Conservation (phyloP, 2,797 vertebrate species). For the Malurus leucopterus region DNA sequence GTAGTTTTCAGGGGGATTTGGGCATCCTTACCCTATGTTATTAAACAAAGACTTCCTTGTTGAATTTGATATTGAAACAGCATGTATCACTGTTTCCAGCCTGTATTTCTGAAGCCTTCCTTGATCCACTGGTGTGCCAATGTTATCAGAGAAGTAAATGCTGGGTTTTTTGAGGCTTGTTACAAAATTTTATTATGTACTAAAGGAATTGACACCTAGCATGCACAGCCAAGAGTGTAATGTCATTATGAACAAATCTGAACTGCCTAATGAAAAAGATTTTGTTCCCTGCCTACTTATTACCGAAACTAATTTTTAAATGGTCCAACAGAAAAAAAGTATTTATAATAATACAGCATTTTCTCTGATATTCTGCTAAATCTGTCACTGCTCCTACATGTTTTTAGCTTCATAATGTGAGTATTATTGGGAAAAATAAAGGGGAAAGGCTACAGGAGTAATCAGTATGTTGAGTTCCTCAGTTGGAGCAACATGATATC, state of each 20-base stretch:
- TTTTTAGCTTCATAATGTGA: not conserved
- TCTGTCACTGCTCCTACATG: not conserved
- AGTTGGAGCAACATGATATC: not conserved
- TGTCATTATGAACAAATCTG: not conserved
- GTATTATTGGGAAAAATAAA: not conserved
- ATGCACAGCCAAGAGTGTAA: not conserved
- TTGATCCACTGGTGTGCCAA: not conserved
- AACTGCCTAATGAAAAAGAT: not conserved
- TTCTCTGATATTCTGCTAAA: not conserved
- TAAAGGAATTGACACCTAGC: not conserved
- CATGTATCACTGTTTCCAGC: not conserved
- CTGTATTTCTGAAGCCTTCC: not conserved
- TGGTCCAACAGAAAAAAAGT: not conserved
- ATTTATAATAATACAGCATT: not conserved
- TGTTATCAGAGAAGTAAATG: not conserved
- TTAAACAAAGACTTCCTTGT: not conserved
- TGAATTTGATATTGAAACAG: not conserved
- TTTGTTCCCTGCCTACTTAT: not conserved
- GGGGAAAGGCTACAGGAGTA: not conserved
- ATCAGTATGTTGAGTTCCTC: not conserved
- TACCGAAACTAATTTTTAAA: not conserved
- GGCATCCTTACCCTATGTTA: not conserved
- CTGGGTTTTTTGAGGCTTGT: not conserved
- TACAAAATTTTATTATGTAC: not conserved
- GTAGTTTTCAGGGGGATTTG: not conserved